Conservation (phyloP, 2,888 invertebrate species). For the Polia nebulosa region DNA sequence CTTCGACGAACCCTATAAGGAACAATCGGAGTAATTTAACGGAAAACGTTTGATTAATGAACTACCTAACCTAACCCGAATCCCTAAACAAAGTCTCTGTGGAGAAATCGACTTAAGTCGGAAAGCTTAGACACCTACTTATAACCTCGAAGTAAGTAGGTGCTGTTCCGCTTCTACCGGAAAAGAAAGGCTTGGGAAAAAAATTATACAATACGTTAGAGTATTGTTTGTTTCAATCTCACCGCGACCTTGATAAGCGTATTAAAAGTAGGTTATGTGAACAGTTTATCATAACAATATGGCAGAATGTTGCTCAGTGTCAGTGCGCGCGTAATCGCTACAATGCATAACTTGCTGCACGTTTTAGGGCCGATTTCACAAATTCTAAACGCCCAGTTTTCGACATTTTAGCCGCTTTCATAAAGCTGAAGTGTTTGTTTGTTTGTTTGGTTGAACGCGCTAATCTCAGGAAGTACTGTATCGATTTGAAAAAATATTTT, state of each 20-base stretch:
- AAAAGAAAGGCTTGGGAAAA: constrained; percentile 52
- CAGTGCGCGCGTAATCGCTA: constrained; percentile 26
- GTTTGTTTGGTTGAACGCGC: too few species aligned
- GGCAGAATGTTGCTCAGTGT: constrained; percentile 34
- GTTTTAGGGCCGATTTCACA: too few species aligned
- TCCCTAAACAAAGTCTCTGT: constrained; percentile 37
- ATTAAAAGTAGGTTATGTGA: constrained; percentile 43
- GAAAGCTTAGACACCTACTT: constrained; percentile 4
- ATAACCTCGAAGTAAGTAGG: constrained; percentile 20
- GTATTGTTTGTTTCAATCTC: constrained; percentile 51
- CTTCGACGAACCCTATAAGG: constrained; percentile 22
- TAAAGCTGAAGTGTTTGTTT: too few species aligned
- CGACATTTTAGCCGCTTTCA: too few species aligned
- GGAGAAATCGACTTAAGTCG: constrained; percentile 30
- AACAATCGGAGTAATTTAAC: constrained; percentile 54
- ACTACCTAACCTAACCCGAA: constrained; percentile 37
- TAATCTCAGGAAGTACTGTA: too few species aligned
- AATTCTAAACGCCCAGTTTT: too few species aligned
- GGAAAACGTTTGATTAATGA: constrained; percentile 50
- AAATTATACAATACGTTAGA: constrained; percentile 25
- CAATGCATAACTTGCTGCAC: constrained; percentile 20
- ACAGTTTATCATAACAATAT: constrained; percentile 41
- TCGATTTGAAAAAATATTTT: too few species aligned
- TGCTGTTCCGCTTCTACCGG: constrained; percentile 28
- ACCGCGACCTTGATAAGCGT: constrained; percentile 39